Base-by-base conservation (phyloP, 2,888 invertebrate genomes). In the Timema cristinae region DNA sequence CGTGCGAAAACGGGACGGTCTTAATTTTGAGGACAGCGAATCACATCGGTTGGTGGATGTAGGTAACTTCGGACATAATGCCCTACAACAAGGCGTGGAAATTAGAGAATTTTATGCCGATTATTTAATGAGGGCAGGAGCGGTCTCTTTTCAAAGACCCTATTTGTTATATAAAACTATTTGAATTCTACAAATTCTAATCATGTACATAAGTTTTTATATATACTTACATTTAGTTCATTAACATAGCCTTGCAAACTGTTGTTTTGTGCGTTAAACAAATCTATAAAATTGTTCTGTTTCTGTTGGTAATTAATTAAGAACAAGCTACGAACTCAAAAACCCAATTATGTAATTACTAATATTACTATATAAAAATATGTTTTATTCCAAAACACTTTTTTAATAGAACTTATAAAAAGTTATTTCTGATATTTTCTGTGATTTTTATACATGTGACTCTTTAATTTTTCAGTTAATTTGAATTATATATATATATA, bases 21-120 rank as follows among this genome's bases (percentile, higher is more conserved):
- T 63, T 15, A 63, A 63, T 7, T 63, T 9, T 63, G 63, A 63
- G 63, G 63, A 63, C 16, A 32, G 10, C 16, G 63, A 63, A 63
- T 63, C 32, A 63, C 63, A 16, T 63, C 32, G 16, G 63, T 63
- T 16, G 16, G 63, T 63, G 63, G 16, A 63, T 63, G 63, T 63
- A 7, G 16, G 16, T 63, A 32, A 63, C 32, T 63, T 63, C 16
- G 16, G 63, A 63, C 63, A 5, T 63, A 63, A 63, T 63, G 63
- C 16, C 13, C 32, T 47, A 32, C 32, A 15, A 2, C 16, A 63
- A 63, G 63, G 63, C 7, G 2, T 16, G 32, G 63, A 6, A 32
- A 32, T 63, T 63, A 63, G 63, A 32, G 7, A 63, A 15, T 13
- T 63, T 63, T 63, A 16, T 63, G 63, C 63, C 13, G 61, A 63